Percentiles rank a stretch among this genome's conserved stretches.
Conservation (phyloP, 2,888 invertebrate species). For the Synanthedon myopaeformis region DNA sequence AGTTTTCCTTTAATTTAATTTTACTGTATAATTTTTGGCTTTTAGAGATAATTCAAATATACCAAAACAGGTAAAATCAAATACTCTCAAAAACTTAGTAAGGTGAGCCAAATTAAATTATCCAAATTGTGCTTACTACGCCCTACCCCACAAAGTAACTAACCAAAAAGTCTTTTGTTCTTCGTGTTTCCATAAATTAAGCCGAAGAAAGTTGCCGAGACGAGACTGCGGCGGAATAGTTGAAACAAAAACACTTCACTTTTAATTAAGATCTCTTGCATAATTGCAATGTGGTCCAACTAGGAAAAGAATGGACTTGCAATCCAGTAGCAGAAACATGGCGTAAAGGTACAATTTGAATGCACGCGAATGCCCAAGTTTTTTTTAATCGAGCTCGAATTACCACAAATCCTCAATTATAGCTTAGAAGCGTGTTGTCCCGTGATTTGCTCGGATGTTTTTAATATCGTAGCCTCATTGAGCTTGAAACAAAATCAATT, state of each 20-base stretch:
- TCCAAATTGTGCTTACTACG: background rate
- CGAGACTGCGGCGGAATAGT: background rate
- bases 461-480: too few species aligned
- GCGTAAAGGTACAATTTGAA: background rate
- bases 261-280: conserved; percentile 6
- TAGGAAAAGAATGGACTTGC: background rate
- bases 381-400: too few species aligned
- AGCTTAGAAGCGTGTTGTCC: too few species aligned
- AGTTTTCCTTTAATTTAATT: too few species aligned
- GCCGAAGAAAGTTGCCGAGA: conserved; percentile 1
- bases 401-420: too few species aligned
- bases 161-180: background rate
- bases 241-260: conserved; percentile 1
- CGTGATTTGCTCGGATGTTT: too few species aligned
- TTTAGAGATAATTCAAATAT: too few species aligned
- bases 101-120: background rate
- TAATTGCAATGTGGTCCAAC: conserved; percentile 4
- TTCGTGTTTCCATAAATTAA: conserved; percentile 2
- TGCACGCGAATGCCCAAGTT: background rate
- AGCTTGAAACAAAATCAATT: too few species aligned
- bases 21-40: too few species aligned
- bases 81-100: too few species aligned
- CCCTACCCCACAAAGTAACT: background rate
- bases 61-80: too few species aligned
- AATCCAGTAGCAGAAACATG: background rate